These are phyloP conservation scores for Psittacara wagleri DNA, from an alignment of 2,113 vertebrate species.

Conservation along the genomic window DNA sequence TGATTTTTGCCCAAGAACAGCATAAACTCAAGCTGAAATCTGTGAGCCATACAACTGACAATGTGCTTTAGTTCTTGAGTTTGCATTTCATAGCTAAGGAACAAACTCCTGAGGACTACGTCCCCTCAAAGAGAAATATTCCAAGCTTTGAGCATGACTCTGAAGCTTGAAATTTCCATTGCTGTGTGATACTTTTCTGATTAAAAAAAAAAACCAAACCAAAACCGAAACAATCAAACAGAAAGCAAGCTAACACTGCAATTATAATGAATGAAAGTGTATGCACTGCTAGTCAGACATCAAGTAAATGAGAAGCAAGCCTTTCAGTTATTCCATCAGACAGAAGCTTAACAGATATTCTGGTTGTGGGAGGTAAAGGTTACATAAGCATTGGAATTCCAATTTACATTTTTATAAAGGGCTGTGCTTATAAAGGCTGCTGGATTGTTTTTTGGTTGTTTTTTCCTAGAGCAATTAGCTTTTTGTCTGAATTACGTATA, in stretches of 20 bases:
- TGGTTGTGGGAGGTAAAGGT: slow-evolving; percentile 8
- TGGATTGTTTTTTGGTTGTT: neutral
- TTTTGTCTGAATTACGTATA: neutral
- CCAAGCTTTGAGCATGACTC: neutral
- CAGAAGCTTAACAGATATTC: neutral
- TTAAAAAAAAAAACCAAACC: neutral
- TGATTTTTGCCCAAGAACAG: neutral
- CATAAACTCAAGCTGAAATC: neutral
- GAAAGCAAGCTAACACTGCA: neutral
- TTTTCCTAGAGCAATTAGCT: neutral
- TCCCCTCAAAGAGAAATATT: neutral
- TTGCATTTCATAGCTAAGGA: neutral
- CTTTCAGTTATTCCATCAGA: neutral
- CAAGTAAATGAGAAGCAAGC: slow-evolving; percentile 34
- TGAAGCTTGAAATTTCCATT: neutral
- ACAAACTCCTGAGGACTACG: neutral
- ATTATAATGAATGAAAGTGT: neutral
- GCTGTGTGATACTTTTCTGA: neutral
- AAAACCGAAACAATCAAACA: neutral
- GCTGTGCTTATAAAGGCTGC: neutral
- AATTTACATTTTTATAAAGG: slow-evolving; percentile 52
- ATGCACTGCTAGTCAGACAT: slow-evolving; percentile 25
- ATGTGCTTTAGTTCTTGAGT: neutral
- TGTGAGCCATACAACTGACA: neutral
- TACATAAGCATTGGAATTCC: slow-evolving; percentile 32